Evolutionary conservation across 2,797 vertebrate genomes (phyloP), one percentile per base, ranked within the genome.

Genomic region (Muraenolepis orangiensis): DNA sequence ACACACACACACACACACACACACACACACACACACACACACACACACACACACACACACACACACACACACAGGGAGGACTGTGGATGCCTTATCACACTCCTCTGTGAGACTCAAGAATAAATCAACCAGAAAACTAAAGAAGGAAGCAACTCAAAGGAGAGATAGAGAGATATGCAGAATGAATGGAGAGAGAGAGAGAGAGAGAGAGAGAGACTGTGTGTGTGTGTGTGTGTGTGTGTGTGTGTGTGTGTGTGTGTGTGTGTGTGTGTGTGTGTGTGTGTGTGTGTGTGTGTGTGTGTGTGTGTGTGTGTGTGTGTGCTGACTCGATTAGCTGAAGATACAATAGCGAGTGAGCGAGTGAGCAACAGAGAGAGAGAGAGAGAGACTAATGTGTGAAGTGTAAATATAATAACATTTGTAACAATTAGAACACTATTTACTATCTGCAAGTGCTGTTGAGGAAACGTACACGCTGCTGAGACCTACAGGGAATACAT

Each of bases 61-160:
- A 51, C 42, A 51, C n/a, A 34, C 34, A 70, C 69, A 70, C 36
- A 70, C 16, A 32, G 66, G 30, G 80, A 77, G 80, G 66, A 34
- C 23, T 79, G 86, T 84, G 89, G 87, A 88, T 82, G 83, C 42
- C 82, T 83, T 18, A 86, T 88, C 82, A 81, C 80, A 86, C 74
- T 81, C 87, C 86, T 87, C 84, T 72, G 85, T 82, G 85, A 23
- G 81, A 87, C 80, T 83, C 71, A 78, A 81, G 88, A 90, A 90
- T 88, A 87, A 84, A 88, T 91, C 86, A 85, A 76, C 81, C 81
- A 80, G 77, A 87, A 86, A 84, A 80, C 3, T 74, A 70, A 76
- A 82, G 86, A 87, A 84, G 82, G 83, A 76, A 80, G 26, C 64
- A 66, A 30, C 13, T 66, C 64, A 79, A 46, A 72, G 71, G 42